Conservation (phyloP, 35 echinoderm and acorn worm genomes). For the Apostichopus californicus region DNA sequence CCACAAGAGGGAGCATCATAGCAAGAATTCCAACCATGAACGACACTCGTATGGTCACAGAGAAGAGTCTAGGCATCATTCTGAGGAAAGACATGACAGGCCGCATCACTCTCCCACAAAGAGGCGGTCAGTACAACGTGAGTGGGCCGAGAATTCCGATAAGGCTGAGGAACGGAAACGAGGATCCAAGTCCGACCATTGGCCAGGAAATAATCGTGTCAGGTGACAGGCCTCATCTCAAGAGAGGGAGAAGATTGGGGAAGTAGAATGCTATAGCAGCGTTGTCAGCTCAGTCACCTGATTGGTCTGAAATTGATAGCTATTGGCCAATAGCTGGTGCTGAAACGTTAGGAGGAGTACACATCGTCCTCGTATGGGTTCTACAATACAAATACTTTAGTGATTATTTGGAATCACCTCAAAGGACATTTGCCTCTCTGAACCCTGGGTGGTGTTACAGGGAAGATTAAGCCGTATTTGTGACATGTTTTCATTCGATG, state of each 20-base stretch:
- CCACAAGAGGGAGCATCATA: slow-evolving; percentile 55
- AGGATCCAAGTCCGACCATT: slow-evolving; percentile 38
- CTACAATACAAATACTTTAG: too few species aligned
- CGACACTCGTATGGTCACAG: slow-evolving; percentile 38
- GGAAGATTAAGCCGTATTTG: too few species aligned
- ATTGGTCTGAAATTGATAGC: too few species aligned
- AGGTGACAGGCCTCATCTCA: slow-evolving; percentile 47
- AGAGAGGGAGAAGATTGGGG: not conserved
- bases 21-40: slow-evolving; percentile 54
- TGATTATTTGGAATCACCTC: too few species aligned
- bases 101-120: slow-evolving; percentile 43
- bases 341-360: too few species aligned
- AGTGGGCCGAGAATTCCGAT: slow-evolving; percentile 35
- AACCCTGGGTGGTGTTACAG: too few species aligned
- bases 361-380: too few species aligned
- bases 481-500: not conserved
- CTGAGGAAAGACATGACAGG: slow-evolving; percentile 23
- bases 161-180: slow-evolving; percentile 41
- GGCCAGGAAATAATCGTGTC: slow-evolving; percentile 31
- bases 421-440: too few species aligned
- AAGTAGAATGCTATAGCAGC: too few species aligned
- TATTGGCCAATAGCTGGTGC: too few species aligned
- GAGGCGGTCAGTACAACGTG: slow-evolving; percentile 26
- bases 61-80: slow-evolving; percentile 40
- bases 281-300: too few species aligned